Conservation (phyloP, 2,888 invertebrate genomes). For the Atrina japonica region DNA sequence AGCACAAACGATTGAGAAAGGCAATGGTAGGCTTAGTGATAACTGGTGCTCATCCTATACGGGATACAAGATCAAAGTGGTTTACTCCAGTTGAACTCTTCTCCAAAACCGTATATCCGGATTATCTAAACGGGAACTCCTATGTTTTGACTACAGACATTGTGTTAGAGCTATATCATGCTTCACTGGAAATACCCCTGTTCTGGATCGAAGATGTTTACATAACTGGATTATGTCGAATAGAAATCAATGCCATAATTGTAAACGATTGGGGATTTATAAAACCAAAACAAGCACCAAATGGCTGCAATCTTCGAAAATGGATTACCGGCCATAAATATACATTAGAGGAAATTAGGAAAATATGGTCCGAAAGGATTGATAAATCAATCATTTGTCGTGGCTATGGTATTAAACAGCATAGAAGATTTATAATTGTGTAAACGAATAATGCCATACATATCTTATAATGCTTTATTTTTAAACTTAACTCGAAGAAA, state of each 20-base stretch:
- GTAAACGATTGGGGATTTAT: slow-evolving; percentile 61
- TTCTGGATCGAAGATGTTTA: slow-evolving; percentile 95
- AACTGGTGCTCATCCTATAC: slow-evolving; percentile 84
- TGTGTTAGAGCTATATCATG: slow-evolving; percentile 86
- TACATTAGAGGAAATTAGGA: slow-evolving; percentile 28
- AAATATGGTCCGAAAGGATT: slow-evolving; percentile 38
- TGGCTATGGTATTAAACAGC: too few relatives aligned
- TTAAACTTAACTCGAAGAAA: too few relatives aligned
- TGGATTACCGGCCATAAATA: slow-evolving; percentile 62
- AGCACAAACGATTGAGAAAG: slow-evolving; percentile 21
- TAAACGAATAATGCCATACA: too few relatives aligned
- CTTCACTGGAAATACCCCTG: slow-evolving; percentile 87
- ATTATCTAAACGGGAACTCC: slow-evolving; percentile 96
- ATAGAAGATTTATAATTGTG: too few relatives aligned
- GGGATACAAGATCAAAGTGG: slow-evolving; percentile 91
- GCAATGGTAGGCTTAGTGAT: slow-evolving; percentile 36
- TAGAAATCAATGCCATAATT: slow-evolving; percentile 84
- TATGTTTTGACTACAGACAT: slow-evolving; percentile 91
- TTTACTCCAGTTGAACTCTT: slow-evolving; percentile 91
- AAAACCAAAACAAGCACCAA: slow-evolving; percentile 47
- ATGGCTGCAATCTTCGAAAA: slow-evolving; percentile 60
- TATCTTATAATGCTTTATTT: too few relatives aligned
- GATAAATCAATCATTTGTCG: background rate
- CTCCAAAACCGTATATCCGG: slow-evolving; percentile 82
- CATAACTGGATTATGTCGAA: slow-evolving; percentile 93